phyloP scores from a whole-genome alignment of 2,797 vertebrate genomes.

The Prunella strophiata region DNA sequence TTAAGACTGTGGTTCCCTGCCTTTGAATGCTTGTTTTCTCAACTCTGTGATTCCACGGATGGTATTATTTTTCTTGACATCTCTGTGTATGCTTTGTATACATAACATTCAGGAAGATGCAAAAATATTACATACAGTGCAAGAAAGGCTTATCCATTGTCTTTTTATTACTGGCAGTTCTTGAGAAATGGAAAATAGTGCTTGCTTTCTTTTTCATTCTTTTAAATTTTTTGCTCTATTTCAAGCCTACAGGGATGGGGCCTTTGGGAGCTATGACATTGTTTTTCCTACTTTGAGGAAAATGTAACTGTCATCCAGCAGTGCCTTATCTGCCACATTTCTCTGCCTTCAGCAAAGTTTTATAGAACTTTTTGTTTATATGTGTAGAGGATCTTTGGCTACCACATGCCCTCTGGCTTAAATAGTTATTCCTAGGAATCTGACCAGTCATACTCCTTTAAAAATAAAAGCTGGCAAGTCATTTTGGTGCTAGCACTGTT shows the following conservation, averaged over 20 bases:
- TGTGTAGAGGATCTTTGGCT: not conserved
- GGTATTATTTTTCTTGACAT: not conserved
- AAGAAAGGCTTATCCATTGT: not conserved
- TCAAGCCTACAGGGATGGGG: not conserved
- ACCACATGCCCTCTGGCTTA: not conserved
- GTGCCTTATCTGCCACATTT: slow-evolving; percentile 41
- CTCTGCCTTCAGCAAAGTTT: slow-evolving; percentile 2
- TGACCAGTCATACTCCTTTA: not conserved
- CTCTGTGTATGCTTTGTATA: not conserved
- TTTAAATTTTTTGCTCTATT: not conserved
- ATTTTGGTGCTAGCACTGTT: not conserved
- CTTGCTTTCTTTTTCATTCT: not conserved
- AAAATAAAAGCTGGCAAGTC: slow-evolving; percentile 20
- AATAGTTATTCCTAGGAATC: slow-evolving; percentile 14
- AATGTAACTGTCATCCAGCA: slow-evolving; percentile 25
- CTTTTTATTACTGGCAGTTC: slow-evolving; percentile 4
- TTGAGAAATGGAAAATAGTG: slow-evolving; percentile 11
- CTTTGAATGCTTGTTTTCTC: not conserved
- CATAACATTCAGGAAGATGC: not conserved
- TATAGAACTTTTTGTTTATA: not conserved
- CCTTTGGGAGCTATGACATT: slow-evolving; percentile 18
- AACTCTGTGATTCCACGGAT: not conserved
- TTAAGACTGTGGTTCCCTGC: not conserved
- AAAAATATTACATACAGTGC: not conserved
- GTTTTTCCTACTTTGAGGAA: slow-evolving; percentile 35